A percentile compares a stretch with the other conserved stretches of the same genome.
Evolutionary conservation across 2,797 vertebrate species (phyloP).

Genomic region (Steatocranus sp.): DNA sequence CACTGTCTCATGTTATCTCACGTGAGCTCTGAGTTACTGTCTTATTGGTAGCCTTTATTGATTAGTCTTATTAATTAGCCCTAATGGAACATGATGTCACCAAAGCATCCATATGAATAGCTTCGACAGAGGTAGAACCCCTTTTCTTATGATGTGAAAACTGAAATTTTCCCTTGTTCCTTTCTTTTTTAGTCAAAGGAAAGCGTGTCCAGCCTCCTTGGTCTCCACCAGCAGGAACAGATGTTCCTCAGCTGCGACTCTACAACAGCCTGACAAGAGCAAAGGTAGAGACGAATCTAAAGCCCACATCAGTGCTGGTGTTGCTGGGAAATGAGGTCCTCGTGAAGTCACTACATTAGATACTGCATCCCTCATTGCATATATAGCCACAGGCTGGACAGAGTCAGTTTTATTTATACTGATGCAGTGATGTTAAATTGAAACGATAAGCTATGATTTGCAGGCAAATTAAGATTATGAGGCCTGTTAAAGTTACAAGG

Average conservation of each 20-base stretch:
- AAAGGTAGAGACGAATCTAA: constrained; percentile 74
- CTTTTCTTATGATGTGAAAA: accelerated
- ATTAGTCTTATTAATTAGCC: background rate
- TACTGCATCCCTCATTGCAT: accelerated
- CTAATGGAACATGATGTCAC: background rate
- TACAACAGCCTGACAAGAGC: constrained; percentile 95
- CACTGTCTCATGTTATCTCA: background rate
- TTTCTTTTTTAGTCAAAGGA: constrained; percentile 70
- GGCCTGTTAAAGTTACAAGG: background rate
- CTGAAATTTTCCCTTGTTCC: background rate
- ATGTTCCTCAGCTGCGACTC: constrained; percentile 80
- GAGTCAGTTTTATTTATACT: background rate
- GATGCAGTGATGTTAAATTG: background rate
- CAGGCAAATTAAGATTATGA: background rate
- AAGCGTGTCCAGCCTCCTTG: constrained; percentile 85
- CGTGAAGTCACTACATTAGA: background rate
- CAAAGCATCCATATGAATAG: background rate
- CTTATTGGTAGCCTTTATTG: background rate
- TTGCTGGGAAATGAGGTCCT: background rate
- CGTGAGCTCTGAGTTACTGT: background rate
- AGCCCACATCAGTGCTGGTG: background rate
- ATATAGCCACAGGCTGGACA: background rate
- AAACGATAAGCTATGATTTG: background rate
- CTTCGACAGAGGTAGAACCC: background rate
- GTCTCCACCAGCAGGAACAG: constrained; percentile 80